Evolutionary conservation across 53 echinoderm and acorn worm genomes (phyloP).

Genomic region (Henricia sp.): DNA sequence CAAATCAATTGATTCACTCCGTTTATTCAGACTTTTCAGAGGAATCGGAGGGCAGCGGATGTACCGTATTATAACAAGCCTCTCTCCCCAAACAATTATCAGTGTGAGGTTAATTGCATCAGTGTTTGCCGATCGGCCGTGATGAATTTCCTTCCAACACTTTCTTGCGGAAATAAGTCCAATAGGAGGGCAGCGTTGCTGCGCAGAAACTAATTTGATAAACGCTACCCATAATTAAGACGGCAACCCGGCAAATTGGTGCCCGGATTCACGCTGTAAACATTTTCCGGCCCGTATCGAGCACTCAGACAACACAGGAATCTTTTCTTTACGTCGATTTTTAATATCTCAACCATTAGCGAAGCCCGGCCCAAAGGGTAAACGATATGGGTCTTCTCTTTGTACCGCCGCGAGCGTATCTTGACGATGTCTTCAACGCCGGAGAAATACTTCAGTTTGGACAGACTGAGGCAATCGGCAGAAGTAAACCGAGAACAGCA

Average conservation of each 20-base stretch:
- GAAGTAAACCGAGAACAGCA: neutral
- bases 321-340: neutral
- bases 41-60: too few relatives aligned
- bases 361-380: too few relatives aligned
- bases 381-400: neutral
- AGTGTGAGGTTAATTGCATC: neutral
- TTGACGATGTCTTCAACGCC: neutral
- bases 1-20: too few relatives aligned
- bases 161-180: neutral
- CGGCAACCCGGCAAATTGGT: neutral
- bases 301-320: conserved; percentile 17
- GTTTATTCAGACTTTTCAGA: too few relatives aligned
- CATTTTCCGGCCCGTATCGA: neutral
- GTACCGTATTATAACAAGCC: too few relatives aligned
- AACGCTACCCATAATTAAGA: conserved; percentile 10
- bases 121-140: neutral
- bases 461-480: neutral
- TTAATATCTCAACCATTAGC: too few relatives aligned
- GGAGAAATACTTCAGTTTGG: neutral
- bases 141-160: neutral
- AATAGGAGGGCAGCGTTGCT: neutral
- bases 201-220: conserved; percentile 5
- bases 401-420: neutral
- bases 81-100: too few relatives aligned
- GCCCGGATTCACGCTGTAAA: neutral